Evolutionary conservation across 2,888 invertebrate species (phyloP).

Genomic region (Leuctra nigra): DNA sequence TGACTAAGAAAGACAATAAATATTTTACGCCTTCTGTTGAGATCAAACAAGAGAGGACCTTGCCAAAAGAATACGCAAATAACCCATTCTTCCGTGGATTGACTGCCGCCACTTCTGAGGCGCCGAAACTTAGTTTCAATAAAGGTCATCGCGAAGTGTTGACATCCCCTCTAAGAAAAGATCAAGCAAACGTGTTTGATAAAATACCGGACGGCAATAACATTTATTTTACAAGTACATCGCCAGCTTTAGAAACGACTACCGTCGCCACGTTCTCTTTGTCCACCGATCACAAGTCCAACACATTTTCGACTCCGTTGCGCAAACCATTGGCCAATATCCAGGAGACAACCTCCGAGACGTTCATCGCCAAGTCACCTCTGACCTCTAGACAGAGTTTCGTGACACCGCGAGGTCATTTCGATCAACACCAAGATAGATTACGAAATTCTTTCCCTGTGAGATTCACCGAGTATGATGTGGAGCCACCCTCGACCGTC

Average conservation of each 20-base stretch:
- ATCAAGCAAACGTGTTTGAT: neutral
- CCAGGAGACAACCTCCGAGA: neutral
- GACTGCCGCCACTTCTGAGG: neutral
- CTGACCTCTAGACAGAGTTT: neutral
- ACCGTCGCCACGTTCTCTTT: neutral
- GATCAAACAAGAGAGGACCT: neutral
- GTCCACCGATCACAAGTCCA: neutral
- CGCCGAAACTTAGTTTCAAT: neutral
- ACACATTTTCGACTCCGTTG: neutral
- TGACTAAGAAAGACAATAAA: neutral
- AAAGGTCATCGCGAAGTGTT: neutral
- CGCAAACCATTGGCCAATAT: neutral
- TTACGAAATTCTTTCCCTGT: neutral
- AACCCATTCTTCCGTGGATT: conserved; percentile 8
- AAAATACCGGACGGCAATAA: too few relatives aligned
- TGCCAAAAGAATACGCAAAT: neutral
- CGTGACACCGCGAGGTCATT: conserved; percentile 3
- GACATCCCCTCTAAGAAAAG: neutral
- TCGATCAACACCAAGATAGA: neutral
- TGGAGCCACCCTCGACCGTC: neutral
- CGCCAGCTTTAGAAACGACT: neutral
- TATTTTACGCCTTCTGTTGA: neutral
- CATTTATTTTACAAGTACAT: neutral
- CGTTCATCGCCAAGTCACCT: too few relatives aligned
- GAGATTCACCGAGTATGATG: neutral